Base-by-base conservation (phyloP, 2,888 invertebrate species). In the Mythimna lalbum region DNA sequence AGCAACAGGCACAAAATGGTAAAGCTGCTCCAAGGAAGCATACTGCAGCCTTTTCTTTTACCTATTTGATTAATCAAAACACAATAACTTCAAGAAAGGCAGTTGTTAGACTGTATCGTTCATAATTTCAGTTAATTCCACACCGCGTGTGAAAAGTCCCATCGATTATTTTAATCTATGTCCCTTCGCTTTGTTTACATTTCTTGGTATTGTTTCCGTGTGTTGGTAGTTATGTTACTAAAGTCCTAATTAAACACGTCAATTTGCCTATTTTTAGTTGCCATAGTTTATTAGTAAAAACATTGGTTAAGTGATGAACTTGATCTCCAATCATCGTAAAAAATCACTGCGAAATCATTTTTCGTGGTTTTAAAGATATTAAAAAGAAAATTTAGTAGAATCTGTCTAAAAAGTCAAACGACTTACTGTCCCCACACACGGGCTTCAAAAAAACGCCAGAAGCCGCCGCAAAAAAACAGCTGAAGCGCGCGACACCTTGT, bases 61-160 rank as follows among this genome's bases (percentile, higher is more conserved):
- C 19, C 9, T 33, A 33, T 7, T n/a, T 17, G 10, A 33, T 36
- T 9, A 53, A 53, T 60, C 33, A 43, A 43, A 43, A 43, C 14
- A 39, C 14, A 12, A 39, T 6, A 43, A 43, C 43, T 5, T 19
- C 5, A 43, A 43, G 43, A 43, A 43, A 36, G 2, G 21, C 52
- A 63, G 7, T 69, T n/a, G 7, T 69, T n/a, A 47, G 21, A 31
- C 1, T 55, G 6, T 50, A 65, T 19, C 36, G 19, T n/a, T 70
- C 49, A 69, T 82, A 80, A 82, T 83, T 74, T 71, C 49, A 65
- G 55, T 53, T 78, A 76, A 81, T 85, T 81, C 79, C 70, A 80
- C 76, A 76, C 31, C 82, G 83, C 52, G 43, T 82, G 43, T 82
- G 84, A 56, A 19, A 9, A 2, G 86, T 85, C 84, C 76, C 86